Evolutionary conservation across 1,140 invertebrate genomes (phyloP), one percentile per base, ranked within the genome.

Genomic region (Pachyrhynchus sulphureomaculatus): DNA sequence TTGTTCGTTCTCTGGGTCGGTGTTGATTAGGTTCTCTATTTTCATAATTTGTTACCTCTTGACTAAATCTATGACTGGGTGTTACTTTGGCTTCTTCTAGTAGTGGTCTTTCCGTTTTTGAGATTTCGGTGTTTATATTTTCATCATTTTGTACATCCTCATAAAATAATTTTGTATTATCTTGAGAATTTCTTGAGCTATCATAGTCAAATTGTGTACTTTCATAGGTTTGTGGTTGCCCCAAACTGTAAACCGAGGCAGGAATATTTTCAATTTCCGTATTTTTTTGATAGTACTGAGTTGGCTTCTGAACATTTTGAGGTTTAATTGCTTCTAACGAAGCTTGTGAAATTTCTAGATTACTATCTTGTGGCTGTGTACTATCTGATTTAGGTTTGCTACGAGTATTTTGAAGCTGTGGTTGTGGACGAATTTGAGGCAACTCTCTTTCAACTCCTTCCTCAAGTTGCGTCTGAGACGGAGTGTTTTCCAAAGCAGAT

Each of bases 191-290:
- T 49, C 17, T 34, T 13, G 26, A 6, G 4, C 12, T 29, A 29
- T 29, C 26, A 6, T 9, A 6, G 26, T 49, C 26, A 49, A 23
- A 49, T 4, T 26, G 8, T 12, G 17, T 26, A 20, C 2, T 51
- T 6, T 51, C 48, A 21, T 51, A 51, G 4, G 33, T 39, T 20
- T 49, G 47, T 17, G 48, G 23, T 36, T 37, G 48, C 10, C 26
- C 26, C 20, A 67, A 44, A 36, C 44, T 65, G 34, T 67, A 67
- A 33, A 69, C 65, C 5, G 60, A 63, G 2, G 65, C 60, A 9
- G 65, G 62, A 29, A 63, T 63, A 29, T 51, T 59, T 49, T 69
- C 62, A 2, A 65, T 33, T 47, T 59, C 39, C 0, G 20, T 52
- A 13, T 26, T 29, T 51, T 54, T 13, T 12, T 29, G 12, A 5